Evolutionary conservation across 2,888 invertebrate species (phyloP).

Genomic region (Netelia virgata): DNA sequence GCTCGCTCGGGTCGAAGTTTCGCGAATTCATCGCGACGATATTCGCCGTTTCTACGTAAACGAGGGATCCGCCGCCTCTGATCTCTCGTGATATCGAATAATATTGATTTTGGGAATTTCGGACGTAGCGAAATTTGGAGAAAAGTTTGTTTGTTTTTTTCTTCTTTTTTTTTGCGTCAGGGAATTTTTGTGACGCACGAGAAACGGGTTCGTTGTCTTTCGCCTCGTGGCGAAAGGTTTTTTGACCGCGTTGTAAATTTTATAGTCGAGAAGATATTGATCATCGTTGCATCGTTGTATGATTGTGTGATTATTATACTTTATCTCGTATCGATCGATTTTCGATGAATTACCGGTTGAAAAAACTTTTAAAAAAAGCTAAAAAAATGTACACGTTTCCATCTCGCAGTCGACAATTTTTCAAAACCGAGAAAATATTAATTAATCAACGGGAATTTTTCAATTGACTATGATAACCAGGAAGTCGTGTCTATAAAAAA

Average conservation of each 20-base stretch:
- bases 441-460: too few species aligned
- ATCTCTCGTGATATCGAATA: constrained; percentile 11
- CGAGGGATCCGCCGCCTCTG: background rate
- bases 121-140: background rate
- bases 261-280: background rate
- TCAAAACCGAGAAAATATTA: background rate
- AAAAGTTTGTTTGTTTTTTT: too few species aligned
- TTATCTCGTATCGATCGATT: background rate
- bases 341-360: background rate
- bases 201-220: constrained; percentile 24
- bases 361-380: background rate
- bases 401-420: background rate
- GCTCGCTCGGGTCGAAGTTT: constrained; percentile 51
- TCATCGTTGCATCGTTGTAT: too few species aligned
- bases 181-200: background rate
- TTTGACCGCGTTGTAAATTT: background rate
- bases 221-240: background rate
- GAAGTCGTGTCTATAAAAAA: too few species aligned
- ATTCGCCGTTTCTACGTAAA: background rate
- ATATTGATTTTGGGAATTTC: constrained; percentile 36
- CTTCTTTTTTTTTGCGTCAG: background rate
- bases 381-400: background rate
- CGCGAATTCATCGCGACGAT: background rate
- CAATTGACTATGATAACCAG: background rate
- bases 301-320: background rate